Evolutionary conservation across 2,888 invertebrate species (phyloP), one percentile per base, ranked within the genome.

Genomic region (Polia nebulosa): DNA sequence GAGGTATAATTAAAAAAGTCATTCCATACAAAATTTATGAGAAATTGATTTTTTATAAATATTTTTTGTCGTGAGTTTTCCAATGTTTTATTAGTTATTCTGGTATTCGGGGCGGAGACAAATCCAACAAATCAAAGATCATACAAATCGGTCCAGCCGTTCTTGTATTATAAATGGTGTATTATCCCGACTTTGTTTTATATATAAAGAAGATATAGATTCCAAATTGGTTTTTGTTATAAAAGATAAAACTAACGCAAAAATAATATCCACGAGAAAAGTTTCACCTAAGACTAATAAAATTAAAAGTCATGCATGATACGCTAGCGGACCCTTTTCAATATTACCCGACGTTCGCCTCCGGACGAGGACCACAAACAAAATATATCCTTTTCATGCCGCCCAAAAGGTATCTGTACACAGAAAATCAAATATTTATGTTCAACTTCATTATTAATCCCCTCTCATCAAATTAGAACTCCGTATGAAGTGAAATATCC

Each of bases 401-500:
- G 17, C 49, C 32, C 25, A 20, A 68, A 64, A 68, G 60, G 63
- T 79, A 78, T 44, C 60, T 25, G 25, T 58, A 76, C 49, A 45
- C 27, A 41, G 57, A 70, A 80, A 59, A 76, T 76, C 77, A 77
- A 76, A 76, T 76, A 76, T 80, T 80, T 69, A 75, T 61, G 25
- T 65, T 61, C 51, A 59, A 65, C 39, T 80, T 62, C 32, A 76
- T 76, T 75, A 77, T 74, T 65, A 68, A 79, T 60, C 29, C 22
- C 32, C 45, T 32, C 53, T 51, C 61, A 59, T 69, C 32, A 70
- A 76, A 80, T 77, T 57, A 49, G 9, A 59, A 51, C 29, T 41
- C 2, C 1, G 41, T 55, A 44, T 45, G 29, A 51, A 52, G 51
- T 56, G 47, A 60, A 61, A 53, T 60, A 45, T 41, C 4, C 39